Percentiles rank a stretch among this genome's conserved stretches.
These are phyloP conservation scores for Naja naja DNA, from an alignment of 2,113 vertebrate genomes.

Conservation along the genomic window DNA sequence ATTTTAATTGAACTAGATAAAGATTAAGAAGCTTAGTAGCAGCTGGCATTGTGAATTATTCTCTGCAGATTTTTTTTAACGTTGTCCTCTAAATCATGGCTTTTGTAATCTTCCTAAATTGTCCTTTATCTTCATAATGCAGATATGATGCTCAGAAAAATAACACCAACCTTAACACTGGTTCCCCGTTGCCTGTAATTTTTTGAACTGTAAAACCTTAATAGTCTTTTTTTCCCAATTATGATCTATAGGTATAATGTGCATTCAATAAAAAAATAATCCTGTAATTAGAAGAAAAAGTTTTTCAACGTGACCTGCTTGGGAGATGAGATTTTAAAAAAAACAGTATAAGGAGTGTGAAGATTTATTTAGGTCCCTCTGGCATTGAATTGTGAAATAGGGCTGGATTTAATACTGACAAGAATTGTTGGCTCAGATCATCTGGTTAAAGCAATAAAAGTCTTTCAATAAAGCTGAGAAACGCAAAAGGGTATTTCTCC, in stretches of 20 bases:
- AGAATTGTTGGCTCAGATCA: conserved; percentile 22
- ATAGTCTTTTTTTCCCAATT: conserved; percentile 63
- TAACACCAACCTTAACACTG: conserved; percentile 54
- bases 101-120: conserved; percentile 80
- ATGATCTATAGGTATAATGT: conserved; percentile 68
- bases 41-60: conserved; percentile 75
- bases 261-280: conserved; percentile 67
- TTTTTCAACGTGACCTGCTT: conserved; percentile 64
- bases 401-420: conserved; percentile 6
- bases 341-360: conserved; percentile 40
- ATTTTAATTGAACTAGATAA: conserved; percentile 87
- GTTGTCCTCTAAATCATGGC: conserved; percentile 74
- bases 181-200: conserved; percentile 64
- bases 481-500: background rate
- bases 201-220: conserved; percentile 74
- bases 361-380: conserved; percentile 42
- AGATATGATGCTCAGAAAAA: conserved; percentile 72
- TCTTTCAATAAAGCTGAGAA: background rate
- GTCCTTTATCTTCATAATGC: conserved; percentile 79
- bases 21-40: conserved; percentile 81
- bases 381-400: conserved; percentile 22
- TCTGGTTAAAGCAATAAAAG: conserved; percentile 44
- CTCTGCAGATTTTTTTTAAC: conserved; percentile 73
- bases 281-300: conserved; percentile 72
- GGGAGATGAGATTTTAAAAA: conserved; percentile 55